Base-by-base conservation (phyloP, 2,888 invertebrate species). In the Drosophila pullipes region DNA sequence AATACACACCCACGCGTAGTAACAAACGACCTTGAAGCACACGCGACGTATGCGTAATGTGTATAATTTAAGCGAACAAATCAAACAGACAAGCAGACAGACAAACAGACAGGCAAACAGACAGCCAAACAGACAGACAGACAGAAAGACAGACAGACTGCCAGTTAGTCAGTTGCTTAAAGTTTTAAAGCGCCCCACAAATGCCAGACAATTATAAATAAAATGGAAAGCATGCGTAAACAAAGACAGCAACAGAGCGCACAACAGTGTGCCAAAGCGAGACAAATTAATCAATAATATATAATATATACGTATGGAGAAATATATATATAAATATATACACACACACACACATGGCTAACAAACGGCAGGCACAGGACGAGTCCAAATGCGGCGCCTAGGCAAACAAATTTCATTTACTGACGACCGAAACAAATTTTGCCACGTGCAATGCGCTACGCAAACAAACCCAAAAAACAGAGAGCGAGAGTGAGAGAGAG, bases 361-460 rank as follows among this genome's bases (percentile, higher is more conserved):
- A 37, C 30, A 55, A 55, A 28, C 28, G 37, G 37, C 55, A 28
- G 28, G 2, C 55, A n/a, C 11, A 54, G 31, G 31, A 47, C 33
- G 49, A 30, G 49, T 7, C 37, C 2, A 49, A 62, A 39, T 58
- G 53, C 49, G 69, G 64, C 52, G 72, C 50, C 81, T 72, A 69
- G 80, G 73, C 85, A 90, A 90, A 90, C 86, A 87, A 90, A 90
- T 83, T 87, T 80, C 83, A 87, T 90, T 87, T 90, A 79, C 89
- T 57, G 82, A 72, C 81, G 69, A 83, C 18, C 69, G 82, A 90
- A 90, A 89, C 79, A 85, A 82, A 83, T 89, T 47, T 86, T 79
- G 89, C 89, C 86, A 86, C 90, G 86, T 86, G 90, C 79, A 90
- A 85, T 70, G 69, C 58, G 25, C 41, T 33, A n/a, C 37, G 37